Base-by-base conservation (phyloP, 2,113 vertebrate genomes). In the Ranitomeya variabilis region DNA sequence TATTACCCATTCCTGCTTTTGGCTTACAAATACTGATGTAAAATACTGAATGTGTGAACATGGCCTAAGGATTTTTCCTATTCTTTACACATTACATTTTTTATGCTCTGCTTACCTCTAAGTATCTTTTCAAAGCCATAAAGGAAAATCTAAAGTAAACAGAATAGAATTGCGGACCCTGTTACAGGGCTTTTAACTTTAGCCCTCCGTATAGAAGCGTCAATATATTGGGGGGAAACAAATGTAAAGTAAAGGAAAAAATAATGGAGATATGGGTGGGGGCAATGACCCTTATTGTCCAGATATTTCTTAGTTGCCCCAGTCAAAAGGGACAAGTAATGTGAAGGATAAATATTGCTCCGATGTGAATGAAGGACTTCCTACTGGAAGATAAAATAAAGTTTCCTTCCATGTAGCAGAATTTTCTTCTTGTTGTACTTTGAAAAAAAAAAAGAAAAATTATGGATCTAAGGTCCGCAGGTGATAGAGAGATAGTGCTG, bases 401-500 rank as follows among this genome's bases (percentile, higher is more conserved):
- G 54, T 45, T 18, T 45, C 1, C 23, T 45, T 81, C 26, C 18
- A 10, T 4, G 18, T 81, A 62, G 57, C 37, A 21, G 18, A 64
- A 37, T 26, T 64, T 15, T 83, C 45, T 60, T 26, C 26, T 60
- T 51, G 80, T 64, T 37, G 16, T 45, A 21, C 60, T 66, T 76
- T 83, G 60, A 66, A 26, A n/a, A 57, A n/a, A 14, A 74, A 51
- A 14, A 45, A 74, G 18, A 54, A 80, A 80, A 62, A 45, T 64
- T 26, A n/a, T 19, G 85, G 73, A 57, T 76, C 45, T 83, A 16
- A 51, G 71, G 59, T 26, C 81, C 57, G 87, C 81, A 93, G 90
- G 91, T 93, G 92, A 92, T 90, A 90, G 89, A 92, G 91, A 92
- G 91, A 92, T 52, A 84, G 87, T 0, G 0, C 71, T 51, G 83